Base-by-base conservation (phyloP, 1,140 invertebrate genomes). In the Drosophila tristis region DNA sequence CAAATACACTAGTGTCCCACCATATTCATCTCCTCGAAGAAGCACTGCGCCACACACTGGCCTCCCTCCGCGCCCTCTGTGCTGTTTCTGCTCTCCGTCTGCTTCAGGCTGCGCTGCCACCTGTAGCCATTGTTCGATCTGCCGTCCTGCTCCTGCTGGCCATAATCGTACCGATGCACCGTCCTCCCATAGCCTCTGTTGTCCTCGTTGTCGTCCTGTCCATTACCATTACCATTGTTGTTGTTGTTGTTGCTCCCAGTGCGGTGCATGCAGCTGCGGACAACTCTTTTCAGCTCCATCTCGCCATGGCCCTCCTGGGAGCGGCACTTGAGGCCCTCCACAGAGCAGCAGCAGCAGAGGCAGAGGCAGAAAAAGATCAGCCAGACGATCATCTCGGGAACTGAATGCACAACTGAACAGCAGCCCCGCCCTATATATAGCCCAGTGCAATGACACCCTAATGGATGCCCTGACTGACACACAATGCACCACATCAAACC, bases 11-110 rank as follows among this genome's bases (percentile, higher is more conserved):
- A 13, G n/a, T 5, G 16, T 11, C 15, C 78, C 82, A 93, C 93
- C 93, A 94, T 93, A 64, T 93, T 93, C 65, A 94, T 76, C 67
- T 94, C 92, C 64, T 94, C 93, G 66, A 94, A 91, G 66, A 94
- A 93, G 58, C 93, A 94, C 66, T 94, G 93, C 29, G 93, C 74
- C 4, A 93, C 92, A 71, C 93, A 94, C 4, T 91, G 51, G 15
- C 49, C 44, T 29, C 48, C 62, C n/a, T 43, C 20, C 20, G 20
- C 44, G 43, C 50, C 60, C 15, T 54, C 51, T 0, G 59, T 44
- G 16, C 57, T 76, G 55, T 73, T 78, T 39, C 73, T 80, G 50
- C 39, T 31, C 25, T 78, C 66, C n/a, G 48, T 43, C 25, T 61
- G 64, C 29, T 53, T 67, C 2, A 56, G 7, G 8, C 71, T 71